A percentile compares a stretch with the other conserved stretches of the same genome.
Evolutionary conservation across 1,140 invertebrate species (phyloP).

Genomic region (Lepidurus packardi): DNA sequence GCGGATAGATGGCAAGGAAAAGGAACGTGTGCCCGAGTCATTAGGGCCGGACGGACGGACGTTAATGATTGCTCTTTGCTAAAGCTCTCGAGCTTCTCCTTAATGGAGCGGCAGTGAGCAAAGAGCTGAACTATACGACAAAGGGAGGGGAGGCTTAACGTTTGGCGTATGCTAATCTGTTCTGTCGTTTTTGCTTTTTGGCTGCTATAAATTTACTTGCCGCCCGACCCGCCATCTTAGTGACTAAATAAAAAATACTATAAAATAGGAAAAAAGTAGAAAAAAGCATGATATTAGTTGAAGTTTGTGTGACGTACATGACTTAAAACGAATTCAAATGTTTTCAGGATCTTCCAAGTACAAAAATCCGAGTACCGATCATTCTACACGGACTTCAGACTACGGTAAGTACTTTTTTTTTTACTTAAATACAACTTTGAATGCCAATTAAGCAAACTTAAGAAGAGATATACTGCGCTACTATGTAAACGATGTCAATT

Average conservation of each 20-base stretch:
- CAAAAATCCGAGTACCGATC: background rate
- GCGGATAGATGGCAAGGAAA: background rate
- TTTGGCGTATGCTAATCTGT: background rate
- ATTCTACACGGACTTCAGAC: background rate
- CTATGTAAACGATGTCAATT: no score
- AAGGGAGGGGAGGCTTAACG: conserved; percentile 1
- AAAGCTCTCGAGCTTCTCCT: background rate
- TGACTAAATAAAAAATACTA: background rate
- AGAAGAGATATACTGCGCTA: no score
- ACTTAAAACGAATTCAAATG: background rate
- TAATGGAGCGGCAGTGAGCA: background rate
- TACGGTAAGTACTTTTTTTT: background rate
- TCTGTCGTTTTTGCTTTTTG: background rate
- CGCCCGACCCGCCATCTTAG: background rate
- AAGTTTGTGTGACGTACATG: no score
- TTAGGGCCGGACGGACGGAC: background rate
- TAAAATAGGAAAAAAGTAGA: background rate
- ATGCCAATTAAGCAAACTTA: no score
- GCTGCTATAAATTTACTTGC: background rate
- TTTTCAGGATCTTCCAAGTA: background rate
- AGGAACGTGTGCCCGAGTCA: background rate
- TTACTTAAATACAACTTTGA: no score
- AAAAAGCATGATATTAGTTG: no score
- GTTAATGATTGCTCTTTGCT: background rate
- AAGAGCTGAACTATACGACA: background rate